Base-by-base conservation (phyloP, 2,888 invertebrate species). In the Thyatira batis region DNA sequence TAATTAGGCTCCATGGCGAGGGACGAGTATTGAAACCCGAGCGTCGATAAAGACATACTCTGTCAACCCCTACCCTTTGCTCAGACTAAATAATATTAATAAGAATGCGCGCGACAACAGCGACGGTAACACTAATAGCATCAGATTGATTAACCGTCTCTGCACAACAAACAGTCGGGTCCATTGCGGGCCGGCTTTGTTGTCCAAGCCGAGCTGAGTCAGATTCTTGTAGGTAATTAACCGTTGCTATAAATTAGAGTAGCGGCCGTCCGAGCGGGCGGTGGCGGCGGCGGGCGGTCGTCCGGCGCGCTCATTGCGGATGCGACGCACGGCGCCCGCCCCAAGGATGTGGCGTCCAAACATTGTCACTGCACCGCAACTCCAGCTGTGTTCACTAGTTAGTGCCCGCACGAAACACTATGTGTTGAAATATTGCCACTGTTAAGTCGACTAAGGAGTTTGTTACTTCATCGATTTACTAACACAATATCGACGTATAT, bases 201-300 rank as follows among this genome's bases (percentile, higher is more conserved):
- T 72, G 68, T 73, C 65, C 60, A 63, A 69, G 63, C 55, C 60
- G 60, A 64, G 69, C 79, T 81, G 79, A 83, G 71, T 84, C 79
- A 81, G 83, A 83, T 87, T 86, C 85, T 82, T 84, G 85, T 81
- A 78, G 78, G 85, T 87, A 88, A 87, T 88, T 87, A 87, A 84
- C 82, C 77, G 82, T 80, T 72, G 84, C 82, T 83, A 88, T 88
- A 88, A 87, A 88, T 89, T 86, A 86, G 81, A 76, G 77, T 70
- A 54, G 64, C 55, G 61, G 67, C 52, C 63, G 39, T 39, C 39
- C 39, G 39, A 60, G 70, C 57, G 63, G 56, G 52, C 48, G 48
- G 39, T 58, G 65, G 65, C 59, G 71, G 58, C 58, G n/a, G n/a
- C 65, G 57, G 64, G 64, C 60, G 61, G 67, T 5, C 13, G 39